Evolutionary conservation across 2,113 vertebrate genomes (phyloP).

Genomic region (Dipodomys stephensi): DNA sequence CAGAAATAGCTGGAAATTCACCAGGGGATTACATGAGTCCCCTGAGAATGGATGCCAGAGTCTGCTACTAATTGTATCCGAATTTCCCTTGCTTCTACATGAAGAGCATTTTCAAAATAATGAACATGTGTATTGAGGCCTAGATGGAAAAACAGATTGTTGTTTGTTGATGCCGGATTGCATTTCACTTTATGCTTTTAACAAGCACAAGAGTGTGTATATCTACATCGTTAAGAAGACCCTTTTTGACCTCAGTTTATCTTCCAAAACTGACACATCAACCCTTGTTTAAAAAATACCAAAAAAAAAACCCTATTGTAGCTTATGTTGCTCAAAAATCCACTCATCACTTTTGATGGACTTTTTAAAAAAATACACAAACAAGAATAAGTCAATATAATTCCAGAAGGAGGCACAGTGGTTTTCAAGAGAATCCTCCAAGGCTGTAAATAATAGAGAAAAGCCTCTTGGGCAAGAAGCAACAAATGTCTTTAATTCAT

Average conservation of each 20-base stretch:
- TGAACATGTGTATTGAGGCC: not conserved
- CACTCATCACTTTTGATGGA: conserved; percentile 5
- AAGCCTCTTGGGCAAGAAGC: not conserved
- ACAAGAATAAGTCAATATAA: conserved; percentile 16
- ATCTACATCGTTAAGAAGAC: not conserved
- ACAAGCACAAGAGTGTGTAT: conserved; percentile 16
- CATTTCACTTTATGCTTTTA: conserved; percentile 27
- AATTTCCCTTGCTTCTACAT: conserved; percentile 47
- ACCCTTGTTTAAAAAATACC: not conserved
- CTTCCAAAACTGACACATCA: conserved; percentile 24
- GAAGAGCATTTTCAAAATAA: conserved; percentile 61
- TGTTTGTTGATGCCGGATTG: not conserved
- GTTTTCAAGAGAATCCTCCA: conserved; percentile 25
- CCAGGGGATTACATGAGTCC: conserved; percentile 17
- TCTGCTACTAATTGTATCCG: conserved; percentile 61
- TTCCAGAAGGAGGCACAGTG: not conserved
- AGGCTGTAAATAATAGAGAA: not conserved
- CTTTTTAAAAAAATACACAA: conserved; percentile 24
- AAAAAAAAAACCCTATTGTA: conserved; percentile 43
- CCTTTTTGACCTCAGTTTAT: not conserved
- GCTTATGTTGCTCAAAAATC: conserved; percentile 51
- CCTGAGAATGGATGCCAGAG: conserved; percentile 11
- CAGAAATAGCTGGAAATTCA: conserved; percentile 50
- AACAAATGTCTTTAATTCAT: conserved; percentile 28
- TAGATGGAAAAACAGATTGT: conserved; percentile 13